Conservation (phyloP, 2,888 invertebrate genomes). For the Pristionchus fissidentatus region DNA sequence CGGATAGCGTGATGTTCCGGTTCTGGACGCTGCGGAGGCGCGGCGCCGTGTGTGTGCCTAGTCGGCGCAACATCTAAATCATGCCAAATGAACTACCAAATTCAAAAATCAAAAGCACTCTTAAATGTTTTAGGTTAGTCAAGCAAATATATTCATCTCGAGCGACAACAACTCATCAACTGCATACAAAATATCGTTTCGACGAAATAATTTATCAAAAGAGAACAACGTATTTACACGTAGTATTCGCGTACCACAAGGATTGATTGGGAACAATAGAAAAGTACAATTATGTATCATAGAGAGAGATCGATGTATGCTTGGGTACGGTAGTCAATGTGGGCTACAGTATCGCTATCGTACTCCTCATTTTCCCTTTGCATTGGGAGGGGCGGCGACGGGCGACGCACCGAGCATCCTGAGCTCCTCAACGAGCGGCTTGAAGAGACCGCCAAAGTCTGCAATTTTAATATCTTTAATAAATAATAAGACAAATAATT, state of each 20-base stretch:
- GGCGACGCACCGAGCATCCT: neutral
- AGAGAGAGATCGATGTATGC: neutral
- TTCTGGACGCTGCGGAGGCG: neutral
- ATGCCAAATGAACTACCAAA: too few relatives aligned
- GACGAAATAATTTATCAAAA: too few relatives aligned
- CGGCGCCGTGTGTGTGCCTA: neutral
- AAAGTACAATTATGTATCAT: neutral
- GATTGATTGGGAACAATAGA: too few relatives aligned
- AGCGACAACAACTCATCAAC: too few relatives aligned
- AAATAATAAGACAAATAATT: slow-evolving; percentile 6
- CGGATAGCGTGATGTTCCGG: neutral
- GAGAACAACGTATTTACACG: too few relatives aligned
- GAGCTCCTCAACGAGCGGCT: slow-evolving; percentile 13
- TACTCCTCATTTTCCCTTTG: neutral
- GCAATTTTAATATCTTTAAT: neutral
- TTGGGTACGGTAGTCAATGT: slow-evolving; percentile 1
- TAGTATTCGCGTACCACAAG: too few relatives aligned
- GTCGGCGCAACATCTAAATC: neutral
- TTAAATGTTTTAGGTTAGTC: too few relatives aligned
- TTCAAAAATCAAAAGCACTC: too few relatives aligned
- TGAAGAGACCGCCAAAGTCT: slow-evolving; percentile 48
- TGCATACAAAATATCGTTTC: too few relatives aligned
- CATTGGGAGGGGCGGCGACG: neutral
- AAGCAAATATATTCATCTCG: too few relatives aligned
- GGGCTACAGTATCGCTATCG: neutral